Conservation (phyloP, 2,888 invertebrate species). For the Ichneumon xanthorius region DNA sequence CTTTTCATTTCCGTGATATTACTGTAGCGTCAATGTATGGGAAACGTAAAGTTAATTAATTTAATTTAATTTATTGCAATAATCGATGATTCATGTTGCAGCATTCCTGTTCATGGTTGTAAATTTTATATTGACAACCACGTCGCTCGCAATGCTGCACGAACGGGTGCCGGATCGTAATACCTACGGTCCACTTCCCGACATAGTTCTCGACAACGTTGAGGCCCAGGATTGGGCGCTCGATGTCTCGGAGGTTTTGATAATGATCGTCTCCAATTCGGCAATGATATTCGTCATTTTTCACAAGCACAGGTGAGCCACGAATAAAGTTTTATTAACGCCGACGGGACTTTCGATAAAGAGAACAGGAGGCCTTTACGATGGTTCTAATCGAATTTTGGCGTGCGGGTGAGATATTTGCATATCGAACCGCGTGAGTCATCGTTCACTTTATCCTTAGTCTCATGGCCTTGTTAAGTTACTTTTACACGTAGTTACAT, state of each 20-base stretch:
- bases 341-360: background rate
- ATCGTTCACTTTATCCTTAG: slow-evolving; percentile 20
- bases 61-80: background rate
- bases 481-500: background rate
- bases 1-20: background rate
- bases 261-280: slow-evolving; percentile 92
- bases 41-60: background rate
- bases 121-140: slow-evolving; percentile 88
- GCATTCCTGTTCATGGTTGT: slow-evolving; percentile 88
- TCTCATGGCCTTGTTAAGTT: slow-evolving; percentile 32
- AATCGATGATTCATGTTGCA: slow-evolving; percentile 80
- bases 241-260: slow-evolving; percentile 93
- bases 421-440: slow-evolving; percentile 50
- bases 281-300: slow-evolving; percentile 92
- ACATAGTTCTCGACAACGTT: slow-evolving; percentile 92
- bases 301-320: slow-evolving; percentile 92
- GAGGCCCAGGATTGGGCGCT: slow-evolving; percentile 92
- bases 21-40: background rate
- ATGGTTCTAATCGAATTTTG: slow-evolving; percentile 29
- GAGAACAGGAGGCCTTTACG: background rate
- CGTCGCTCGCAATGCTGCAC: slow-evolving; percentile 94
- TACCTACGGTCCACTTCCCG: slow-evolving; percentile 91
- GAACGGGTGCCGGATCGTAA: slow-evolving; percentile 93
- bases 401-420: slow-evolving; percentile 25
- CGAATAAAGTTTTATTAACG: slow-evolving; percentile 7